phyloP scores from a whole-genome alignment of 92 coral and sea anemone genomes.

The Zoanthus sociatus region DNA sequence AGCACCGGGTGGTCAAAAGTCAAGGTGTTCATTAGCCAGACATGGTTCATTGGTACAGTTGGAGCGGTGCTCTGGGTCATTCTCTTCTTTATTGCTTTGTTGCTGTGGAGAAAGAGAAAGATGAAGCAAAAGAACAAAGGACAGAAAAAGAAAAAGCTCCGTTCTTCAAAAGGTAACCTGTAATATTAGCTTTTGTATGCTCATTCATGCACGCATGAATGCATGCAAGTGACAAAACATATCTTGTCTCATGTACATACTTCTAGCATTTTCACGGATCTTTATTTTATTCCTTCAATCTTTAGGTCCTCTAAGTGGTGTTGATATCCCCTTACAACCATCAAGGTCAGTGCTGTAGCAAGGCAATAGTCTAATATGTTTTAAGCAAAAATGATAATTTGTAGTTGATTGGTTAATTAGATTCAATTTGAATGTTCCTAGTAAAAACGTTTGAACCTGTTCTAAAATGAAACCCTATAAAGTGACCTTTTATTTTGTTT shows the following conservation, averaged over 20 bases:
- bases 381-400: no score
- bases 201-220: no score
- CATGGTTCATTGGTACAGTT: constrained; percentile 93
- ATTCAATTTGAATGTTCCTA: not conserved
- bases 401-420: not conserved
- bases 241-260: no score
- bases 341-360: constrained; percentile 16
- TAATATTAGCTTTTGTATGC: not conserved
- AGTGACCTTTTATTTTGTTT: no score
- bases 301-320: constrained; percentile 29
- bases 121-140: constrained; percentile 49
- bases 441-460: no score
- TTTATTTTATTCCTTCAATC: not conserved
- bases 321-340: constrained; percentile 15
- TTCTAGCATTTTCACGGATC: not conserved
- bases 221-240: no score
- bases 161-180: constrained; percentile 33
- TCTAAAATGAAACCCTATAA: no score
- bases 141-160: constrained; percentile 52
- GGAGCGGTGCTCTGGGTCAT: constrained; percentile 87
- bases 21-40: constrained; percentile 78
- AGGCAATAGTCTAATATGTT: no score
- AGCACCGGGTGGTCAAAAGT: constrained; percentile 81
- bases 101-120: constrained; percentile 77
- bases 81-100: constrained; percentile 73